Conservation (phyloP, 2,888 invertebrate genomes). For the Trypoxylon attenuatum region DNA sequence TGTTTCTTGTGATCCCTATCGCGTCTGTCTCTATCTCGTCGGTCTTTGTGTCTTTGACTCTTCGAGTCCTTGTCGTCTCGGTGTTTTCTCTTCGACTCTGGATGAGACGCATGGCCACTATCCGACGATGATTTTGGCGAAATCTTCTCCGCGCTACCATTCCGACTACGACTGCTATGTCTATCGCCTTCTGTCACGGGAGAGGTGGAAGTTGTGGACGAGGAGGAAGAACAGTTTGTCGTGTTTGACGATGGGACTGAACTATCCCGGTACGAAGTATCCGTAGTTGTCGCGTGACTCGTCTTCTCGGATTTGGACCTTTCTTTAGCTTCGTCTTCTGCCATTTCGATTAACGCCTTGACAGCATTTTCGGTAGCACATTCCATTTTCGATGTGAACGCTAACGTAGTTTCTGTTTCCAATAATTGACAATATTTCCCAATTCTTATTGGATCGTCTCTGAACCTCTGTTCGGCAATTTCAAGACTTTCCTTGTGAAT, state of each 20-base stretch:
- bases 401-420: conserved; percentile 63
- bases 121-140: conserved; percentile 45
- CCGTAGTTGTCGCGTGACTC: conserved; percentile 3
- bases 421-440: conserved; percentile 62
- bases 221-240: conserved; percentile 35
- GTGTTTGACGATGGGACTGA: conserved; percentile 13
- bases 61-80: conserved; percentile 50
- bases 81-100: conserved; percentile 48
- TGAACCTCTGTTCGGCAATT: conserved; percentile 59
- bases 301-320: conserved; percentile 51
- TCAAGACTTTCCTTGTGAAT: conserved; percentile 67
- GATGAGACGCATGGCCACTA: conserved; percentile 8
- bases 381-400: conserved; percentile 68
- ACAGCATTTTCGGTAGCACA: conserved; percentile 72
- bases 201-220: conserved; percentile 43
- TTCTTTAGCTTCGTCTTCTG: conserved; percentile 71
- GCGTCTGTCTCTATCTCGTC: conserved; percentile 55
- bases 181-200: conserved; percentile 42
- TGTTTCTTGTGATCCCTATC: conserved; percentile 59
- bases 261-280: conserved; percentile 23
- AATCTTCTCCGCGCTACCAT: conserved; percentile 57
- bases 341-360: conserved; percentile 72
- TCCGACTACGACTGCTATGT: conserved; percentile 35
- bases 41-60: conserved; percentile 59
- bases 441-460: conserved; percentile 55